phyloP scores from a whole-genome alignment of 2,113 vertebrate species.

The Lipophrys pholis region DNA sequence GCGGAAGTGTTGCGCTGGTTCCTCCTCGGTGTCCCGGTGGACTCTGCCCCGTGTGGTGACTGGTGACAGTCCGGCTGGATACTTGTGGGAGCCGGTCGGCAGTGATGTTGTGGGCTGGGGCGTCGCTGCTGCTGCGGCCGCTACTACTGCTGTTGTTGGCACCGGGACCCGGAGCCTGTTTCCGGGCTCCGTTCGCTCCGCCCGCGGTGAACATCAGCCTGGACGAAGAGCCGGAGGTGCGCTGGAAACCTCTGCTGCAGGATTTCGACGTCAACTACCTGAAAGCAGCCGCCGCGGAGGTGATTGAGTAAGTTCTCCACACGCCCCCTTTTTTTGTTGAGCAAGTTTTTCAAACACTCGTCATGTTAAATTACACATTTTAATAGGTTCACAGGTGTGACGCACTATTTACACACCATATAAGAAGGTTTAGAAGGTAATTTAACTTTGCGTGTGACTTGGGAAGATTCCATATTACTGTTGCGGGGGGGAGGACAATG shows the following conservation, averaged over 20 bases:
- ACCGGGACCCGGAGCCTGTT: background rate
- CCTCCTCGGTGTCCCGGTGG: no score
- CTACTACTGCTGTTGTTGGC: constrained; percentile 33
- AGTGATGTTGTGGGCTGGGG: background rate
- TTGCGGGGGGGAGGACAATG: no score
- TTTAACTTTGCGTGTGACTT: no score
- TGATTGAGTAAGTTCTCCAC: constrained; percentile 82
- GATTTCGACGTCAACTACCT: constrained; percentile 69
- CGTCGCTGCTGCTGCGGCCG: constrained; percentile 4
- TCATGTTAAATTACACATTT: no score
- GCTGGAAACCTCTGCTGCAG: constrained; percentile 73
- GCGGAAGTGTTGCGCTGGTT: constrained; percentile 14
- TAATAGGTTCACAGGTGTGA: no score
- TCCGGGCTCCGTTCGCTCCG: constrained; percentile 48
- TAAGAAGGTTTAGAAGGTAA: no score
- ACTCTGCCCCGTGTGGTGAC: no score
- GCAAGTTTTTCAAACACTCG: no score
- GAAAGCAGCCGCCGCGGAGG: constrained; percentile 62
- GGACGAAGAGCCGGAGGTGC: constrained; percentile 66
- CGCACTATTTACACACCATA: no score
- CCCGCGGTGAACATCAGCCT: constrained; percentile 78
- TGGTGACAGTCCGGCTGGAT: no score
- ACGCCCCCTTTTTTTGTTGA: no score
- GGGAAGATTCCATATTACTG: no score
- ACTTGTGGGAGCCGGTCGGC: background rate